Conservation (phyloP, 2,888 invertebrate species). For the Resseliella maxima region DNA sequence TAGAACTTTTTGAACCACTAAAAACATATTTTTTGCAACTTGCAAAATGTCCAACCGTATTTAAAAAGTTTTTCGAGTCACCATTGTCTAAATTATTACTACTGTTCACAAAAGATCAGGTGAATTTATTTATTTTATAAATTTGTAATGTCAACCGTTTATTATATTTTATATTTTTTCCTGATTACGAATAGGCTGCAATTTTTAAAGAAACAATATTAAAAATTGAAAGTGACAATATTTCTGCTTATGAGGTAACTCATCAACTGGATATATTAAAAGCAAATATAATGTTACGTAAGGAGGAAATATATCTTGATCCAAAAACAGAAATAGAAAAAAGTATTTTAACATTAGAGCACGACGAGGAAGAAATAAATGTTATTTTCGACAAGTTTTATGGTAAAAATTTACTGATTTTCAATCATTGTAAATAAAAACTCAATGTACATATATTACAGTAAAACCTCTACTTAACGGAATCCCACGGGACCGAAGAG, state of each 20-base stretch:
- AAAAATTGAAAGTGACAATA: conserved; percentile 2
- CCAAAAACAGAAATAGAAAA: not conserved
- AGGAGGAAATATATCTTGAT: no score
- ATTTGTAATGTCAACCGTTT: no score
- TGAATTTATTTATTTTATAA: not conserved
- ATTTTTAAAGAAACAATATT: not conserved
- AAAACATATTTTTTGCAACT: not conserved
- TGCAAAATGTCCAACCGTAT: not conserved
- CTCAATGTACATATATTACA: no score
- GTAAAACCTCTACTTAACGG: no score
- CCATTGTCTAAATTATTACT: not conserved
- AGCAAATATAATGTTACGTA: no score
- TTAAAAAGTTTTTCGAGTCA: not conserved
- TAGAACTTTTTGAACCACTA: not conserved
- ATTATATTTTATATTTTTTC: no score
- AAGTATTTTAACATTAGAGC: no score
- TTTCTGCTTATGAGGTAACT: no score
- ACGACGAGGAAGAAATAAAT: not conserved
- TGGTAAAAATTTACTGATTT: not conserved
- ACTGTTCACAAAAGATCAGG: not conserved
- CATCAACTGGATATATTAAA: no score
- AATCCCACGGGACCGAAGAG: no score
- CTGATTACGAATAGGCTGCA: not conserved
- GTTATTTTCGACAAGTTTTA: not conserved
- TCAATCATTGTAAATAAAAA: not conserved